A percentile compares a stretch with the other conserved stretches of the same genome.
phyloP scores from a whole-genome alignment of 2,113 vertebrate genomes.

The Myodes glareolus region DNA sequence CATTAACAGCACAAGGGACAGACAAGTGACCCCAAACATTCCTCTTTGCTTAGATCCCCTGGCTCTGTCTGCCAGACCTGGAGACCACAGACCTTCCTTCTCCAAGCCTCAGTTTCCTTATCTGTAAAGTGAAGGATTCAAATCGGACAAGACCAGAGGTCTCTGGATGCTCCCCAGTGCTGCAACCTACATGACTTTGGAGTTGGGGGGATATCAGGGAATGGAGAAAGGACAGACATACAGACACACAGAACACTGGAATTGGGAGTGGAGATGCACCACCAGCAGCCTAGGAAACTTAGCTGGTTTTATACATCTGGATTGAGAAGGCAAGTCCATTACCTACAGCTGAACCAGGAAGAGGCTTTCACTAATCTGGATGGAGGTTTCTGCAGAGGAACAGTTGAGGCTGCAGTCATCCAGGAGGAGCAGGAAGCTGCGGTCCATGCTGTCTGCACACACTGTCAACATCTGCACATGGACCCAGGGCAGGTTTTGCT shows the following conservation, averaged over 20 bases:
- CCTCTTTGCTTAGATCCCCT: not conserved
- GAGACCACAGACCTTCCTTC: not conserved
- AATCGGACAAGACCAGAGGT: not conserved
- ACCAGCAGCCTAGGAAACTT: not conserved
- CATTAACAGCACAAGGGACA: not conserved
- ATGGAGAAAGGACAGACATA: not conserved
- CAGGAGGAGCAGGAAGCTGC: not conserved
- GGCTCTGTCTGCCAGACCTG: not conserved
- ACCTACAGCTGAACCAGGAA: not conserved
- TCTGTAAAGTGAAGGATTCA: not conserved
- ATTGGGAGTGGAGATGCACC: not conserved
- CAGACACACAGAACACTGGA: not conserved
- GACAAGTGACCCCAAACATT: not conserved
- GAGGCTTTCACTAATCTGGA: not conserved
- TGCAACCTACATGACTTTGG: not conserved
- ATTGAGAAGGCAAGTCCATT: not conserved
- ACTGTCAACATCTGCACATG: not conserved
- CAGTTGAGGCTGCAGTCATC: not conserved
- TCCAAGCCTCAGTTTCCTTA: slow-evolving; percentile 19
- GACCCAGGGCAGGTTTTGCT: not conserved
- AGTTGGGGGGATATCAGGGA: not conserved
- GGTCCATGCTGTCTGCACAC: not conserved
- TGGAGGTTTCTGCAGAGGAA: not conserved
- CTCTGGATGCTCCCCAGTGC: not conserved
- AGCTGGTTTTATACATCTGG: not conserved